Conservation (phyloP, 2,113 vertebrate species). For the Hippocampus mohnikei region DNA sequence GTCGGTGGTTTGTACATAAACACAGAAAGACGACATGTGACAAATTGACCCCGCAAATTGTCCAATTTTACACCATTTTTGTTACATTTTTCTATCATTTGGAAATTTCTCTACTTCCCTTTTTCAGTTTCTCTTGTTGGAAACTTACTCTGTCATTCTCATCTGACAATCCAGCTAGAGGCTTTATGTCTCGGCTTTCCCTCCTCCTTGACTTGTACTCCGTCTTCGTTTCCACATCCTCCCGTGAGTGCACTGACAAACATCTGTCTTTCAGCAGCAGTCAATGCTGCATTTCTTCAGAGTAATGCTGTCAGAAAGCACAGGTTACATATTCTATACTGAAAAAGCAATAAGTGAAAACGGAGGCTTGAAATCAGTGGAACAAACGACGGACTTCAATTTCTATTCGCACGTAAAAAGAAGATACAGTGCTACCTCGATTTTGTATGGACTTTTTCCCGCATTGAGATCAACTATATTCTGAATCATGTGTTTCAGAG, state of each 20-base stretch:
- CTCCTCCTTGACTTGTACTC: constrained; percentile 5
- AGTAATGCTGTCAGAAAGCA: constrained; percentile 20
- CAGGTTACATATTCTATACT: constrained; percentile 17
- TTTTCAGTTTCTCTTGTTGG: neutral
- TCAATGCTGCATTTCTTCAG: constrained; percentile 26
- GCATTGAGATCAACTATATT: neutral
- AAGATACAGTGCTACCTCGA: neutral
- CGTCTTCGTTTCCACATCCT: neutral
- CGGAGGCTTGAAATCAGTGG: neutral
- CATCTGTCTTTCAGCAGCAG: constrained; percentile 17
- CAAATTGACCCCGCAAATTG: neutral
- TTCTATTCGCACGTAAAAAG: neutral
- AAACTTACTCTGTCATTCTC: constrained; percentile 16
- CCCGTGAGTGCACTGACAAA: constrained; percentile 11
- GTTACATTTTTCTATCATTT: neutral
- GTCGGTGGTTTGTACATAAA: neutral
- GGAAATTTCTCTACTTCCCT: constrained; percentile 10
- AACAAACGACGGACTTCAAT: neutral
- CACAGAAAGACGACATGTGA: neutral
- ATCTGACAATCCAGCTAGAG: constrained; percentile 24
- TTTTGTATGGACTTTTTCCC: neutral
- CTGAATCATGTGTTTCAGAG: neutral
- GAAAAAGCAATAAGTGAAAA: neutral
- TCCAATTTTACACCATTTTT: neutral
- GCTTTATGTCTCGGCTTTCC: constrained; percentile 1